A percentile compares a stretch with the other conserved stretches of the same genome.
Conservation (phyloP, 2,113 vertebrate genomes). For the Lates calcarifer region DNA sequence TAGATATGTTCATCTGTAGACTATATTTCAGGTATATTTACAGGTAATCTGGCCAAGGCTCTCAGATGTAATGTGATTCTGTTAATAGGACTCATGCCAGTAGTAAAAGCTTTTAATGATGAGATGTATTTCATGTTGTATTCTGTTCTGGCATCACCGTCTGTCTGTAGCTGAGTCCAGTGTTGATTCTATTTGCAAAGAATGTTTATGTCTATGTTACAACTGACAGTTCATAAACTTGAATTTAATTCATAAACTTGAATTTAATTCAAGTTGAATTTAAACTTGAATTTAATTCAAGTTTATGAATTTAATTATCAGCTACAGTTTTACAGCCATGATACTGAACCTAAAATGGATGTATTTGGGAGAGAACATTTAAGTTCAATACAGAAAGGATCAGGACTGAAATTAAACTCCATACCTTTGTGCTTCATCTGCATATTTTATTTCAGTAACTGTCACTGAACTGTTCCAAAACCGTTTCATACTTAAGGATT, state of each 20-base stretch:
- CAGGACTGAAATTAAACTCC: background rate
- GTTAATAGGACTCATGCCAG: constrained; percentile 14
- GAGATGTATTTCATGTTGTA: constrained; percentile 40
- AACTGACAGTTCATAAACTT: background rate
- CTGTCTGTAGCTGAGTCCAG: constrained; percentile 3
- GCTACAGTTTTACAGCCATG: background rate
- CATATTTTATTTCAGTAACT: too few relatives aligned
- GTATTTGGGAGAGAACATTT: too few relatives aligned
- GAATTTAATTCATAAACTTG: background rate
- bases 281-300: background rate
- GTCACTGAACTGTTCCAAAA: background rate
- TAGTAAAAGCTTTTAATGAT: constrained; percentile 46
- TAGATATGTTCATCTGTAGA: constrained; percentile 46
- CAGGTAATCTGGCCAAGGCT: constrained; percentile 32
- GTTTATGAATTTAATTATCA: background rate
- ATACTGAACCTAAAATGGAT: background rate
- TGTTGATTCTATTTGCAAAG: constrained; percentile 1
- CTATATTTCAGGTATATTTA: constrained; percentile 47
- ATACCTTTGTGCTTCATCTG: background rate
- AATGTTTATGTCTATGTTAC: background rate
- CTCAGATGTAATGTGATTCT: constrained; percentile 49
- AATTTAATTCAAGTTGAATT: background rate
- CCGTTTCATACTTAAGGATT: background rate
- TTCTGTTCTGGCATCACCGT: constrained; percentile 2
- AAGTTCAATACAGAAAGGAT: background rate